Percentiles rank a stretch among this genome's conserved stretches.
phyloP scores from a whole-genome alignment of 2,888 invertebrate species.

The Ochropleura plecta region DNA sequence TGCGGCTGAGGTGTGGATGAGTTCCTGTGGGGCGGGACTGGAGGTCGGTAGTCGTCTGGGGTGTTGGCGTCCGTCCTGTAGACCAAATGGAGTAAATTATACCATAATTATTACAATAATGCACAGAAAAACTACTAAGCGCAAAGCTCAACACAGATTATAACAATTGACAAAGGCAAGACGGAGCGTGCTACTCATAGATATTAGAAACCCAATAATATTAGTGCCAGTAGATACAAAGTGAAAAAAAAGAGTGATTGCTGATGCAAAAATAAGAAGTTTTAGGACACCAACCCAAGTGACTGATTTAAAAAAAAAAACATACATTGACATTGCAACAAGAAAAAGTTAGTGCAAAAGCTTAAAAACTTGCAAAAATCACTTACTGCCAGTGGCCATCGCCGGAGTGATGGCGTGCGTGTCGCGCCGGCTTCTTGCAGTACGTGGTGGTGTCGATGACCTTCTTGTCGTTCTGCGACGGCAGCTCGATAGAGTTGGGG shows the following conservation, averaged over 20 bases:
- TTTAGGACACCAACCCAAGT: not conserved
- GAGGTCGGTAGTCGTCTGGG: conserved; percentile 94
- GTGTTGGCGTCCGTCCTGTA: conserved; percentile 85
- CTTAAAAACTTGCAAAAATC: conserved; percentile 64
- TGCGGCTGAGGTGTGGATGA: conserved; percentile 88
- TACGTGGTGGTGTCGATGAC: conserved; percentile 93
- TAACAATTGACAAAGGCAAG: conserved; percentile 13
- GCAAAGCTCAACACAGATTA: conserved; percentile 41
- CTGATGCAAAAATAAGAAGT: not conserved
- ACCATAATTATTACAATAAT: conserved; percentile 76
- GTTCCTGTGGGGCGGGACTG: conserved; percentile 96
- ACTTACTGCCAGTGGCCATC: conserved; percentile 90
- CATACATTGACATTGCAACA: conserved; percentile 17
- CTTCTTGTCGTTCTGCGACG: conserved; percentile 86
- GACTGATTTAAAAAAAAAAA: not conserved
- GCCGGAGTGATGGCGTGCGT: conserved; percentile 82
- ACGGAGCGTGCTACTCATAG: conserved; percentile 28
- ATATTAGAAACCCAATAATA: not conserved
- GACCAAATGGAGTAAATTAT: conserved; percentile 81
- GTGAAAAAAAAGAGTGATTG: not conserved
- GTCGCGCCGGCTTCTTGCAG: conserved; percentile 91
- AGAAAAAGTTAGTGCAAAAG: conserved; percentile 12
- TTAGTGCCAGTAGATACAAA: not conserved
- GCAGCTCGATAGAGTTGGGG: conserved; percentile 93
- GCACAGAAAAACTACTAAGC: conserved; percentile 68